Conservation (phyloP, 2,888 invertebrate genomes). For the Zaprionus bogoriensis region DNA sequence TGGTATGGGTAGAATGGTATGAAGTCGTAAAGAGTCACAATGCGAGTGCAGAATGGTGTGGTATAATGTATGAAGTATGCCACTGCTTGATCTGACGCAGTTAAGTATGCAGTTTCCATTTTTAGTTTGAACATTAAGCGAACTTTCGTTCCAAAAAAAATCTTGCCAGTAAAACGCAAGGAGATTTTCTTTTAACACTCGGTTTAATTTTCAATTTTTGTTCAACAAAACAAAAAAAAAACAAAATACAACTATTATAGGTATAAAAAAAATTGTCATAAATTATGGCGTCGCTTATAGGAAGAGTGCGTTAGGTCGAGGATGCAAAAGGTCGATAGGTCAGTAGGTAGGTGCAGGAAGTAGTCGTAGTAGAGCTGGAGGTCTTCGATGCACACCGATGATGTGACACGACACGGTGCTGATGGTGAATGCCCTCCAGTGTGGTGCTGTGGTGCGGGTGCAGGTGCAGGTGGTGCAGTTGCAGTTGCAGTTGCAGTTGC, state of each 20-base stretch:
- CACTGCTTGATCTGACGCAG: too few species aligned
- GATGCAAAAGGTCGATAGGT: conserved; percentile 30
- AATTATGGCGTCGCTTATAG: conserved; percentile 57
- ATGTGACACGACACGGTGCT: too few species aligned
- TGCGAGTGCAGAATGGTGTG: too few species aligned
- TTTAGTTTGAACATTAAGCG: too few species aligned
- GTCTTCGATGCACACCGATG: conserved; percentile 34
- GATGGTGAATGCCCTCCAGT: conserved; percentile 22
- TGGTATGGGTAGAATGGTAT: too few species aligned
- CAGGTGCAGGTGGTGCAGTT: conserved; percentile 1
- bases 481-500: conserved; percentile 2
- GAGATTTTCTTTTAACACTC: conserved; percentile 33
- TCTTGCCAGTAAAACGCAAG: background rate
- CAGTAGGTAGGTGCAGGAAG: conserved; percentile 12
- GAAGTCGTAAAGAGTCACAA: too few species aligned
- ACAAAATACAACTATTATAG: conserved; percentile 35
- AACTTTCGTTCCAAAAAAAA: background rate
- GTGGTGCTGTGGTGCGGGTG: conserved; percentile 10
- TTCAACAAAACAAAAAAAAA: conserved; percentile 53
- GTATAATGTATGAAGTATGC: too few species aligned
- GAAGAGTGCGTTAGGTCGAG: conserved; percentile 14
- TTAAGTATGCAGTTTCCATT: too few species aligned
- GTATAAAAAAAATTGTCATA: conserved; percentile 65
- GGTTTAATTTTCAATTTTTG: conserved; percentile 37
- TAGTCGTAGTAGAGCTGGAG: conserved; percentile 37